Percentiles rank a stretch among this genome's conserved stretches.
phyloP scores from a whole-genome alignment of 2,888 invertebrate species.

The Eupithecia pulchellata region DNA sequence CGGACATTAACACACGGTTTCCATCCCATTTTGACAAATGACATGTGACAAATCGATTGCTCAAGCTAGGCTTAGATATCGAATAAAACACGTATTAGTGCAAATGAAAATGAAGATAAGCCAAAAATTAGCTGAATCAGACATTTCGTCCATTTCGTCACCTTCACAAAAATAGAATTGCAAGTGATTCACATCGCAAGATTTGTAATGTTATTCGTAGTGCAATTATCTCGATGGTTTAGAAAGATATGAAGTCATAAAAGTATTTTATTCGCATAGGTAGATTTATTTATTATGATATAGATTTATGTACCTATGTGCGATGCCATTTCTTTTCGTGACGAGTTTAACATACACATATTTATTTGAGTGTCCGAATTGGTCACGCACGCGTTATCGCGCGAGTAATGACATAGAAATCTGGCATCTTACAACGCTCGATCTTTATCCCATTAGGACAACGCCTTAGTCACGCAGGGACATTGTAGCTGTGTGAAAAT shows the following conservation, averaged over 20 bases:
- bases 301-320: no score
- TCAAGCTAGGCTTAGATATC: not conserved
- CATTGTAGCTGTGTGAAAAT: no score
- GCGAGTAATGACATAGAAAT: no score
- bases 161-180: slow-evolving; percentile 11
- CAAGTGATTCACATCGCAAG: slow-evolving; percentile 11
- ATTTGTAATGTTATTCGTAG: slow-evolving; percentile 10
- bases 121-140: not conserved
- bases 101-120: not conserved
- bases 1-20: not conserved
- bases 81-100: not conserved
- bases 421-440: no score
- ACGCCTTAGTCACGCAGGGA: no score
- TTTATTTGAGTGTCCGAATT: no score
- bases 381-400: no score
- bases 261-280: not conserved
- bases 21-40: not conserved
- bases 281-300: no score
- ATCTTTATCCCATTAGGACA: no score
- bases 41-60: not conserved
- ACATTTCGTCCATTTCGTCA: not conserved
- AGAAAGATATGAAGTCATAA: not conserved
- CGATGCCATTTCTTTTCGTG: no score
- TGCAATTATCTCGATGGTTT: slow-evolving; percentile 11
- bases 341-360: no score